Conservation (phyloP, 2,797 vertebrate genomes). For the Okamejei kenojei region DNA sequence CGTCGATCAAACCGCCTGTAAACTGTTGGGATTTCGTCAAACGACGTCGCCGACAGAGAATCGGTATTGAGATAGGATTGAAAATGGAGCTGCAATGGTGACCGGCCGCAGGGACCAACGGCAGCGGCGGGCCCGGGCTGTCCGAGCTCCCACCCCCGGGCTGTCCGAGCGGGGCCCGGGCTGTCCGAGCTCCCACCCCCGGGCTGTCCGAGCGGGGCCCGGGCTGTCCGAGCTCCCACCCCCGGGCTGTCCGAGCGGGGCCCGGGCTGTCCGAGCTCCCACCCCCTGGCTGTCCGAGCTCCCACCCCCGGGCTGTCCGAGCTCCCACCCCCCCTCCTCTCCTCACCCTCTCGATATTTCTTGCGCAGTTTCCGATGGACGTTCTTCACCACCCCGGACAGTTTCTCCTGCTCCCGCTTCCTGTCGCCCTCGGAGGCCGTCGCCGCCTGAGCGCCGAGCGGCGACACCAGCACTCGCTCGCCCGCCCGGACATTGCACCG, state of each 20-base stretch:
- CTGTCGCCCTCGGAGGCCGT: constrained; percentile 48
- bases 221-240: too few relatives aligned
- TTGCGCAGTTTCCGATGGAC: constrained; percentile 88
- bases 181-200: neutral
- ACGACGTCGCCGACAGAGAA: neutral
- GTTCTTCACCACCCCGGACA: constrained; percentile 88
- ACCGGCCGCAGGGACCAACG: too few relatives aligned
- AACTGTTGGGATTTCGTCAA: neutral
- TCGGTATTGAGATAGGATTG: too few relatives aligned
- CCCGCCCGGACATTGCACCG: constrained; percentile 49
- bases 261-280: neutral
- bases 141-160: neutral
- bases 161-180: neutral
- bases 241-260: too few relatives aligned
- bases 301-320: neutral
- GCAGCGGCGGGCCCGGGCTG: neutral
- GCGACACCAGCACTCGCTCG: constrained; percentile 50
- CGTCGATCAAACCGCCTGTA: neutral
- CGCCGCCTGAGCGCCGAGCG: constrained; percentile 30
- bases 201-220: neutral
- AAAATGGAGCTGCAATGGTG: neutral
- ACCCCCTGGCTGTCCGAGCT: neutral
- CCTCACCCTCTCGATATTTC: constrained; percentile 89
- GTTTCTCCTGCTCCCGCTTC: constrained; percentile 81
- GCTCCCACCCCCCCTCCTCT: neutral